A percentile compares a stretch with the other conserved stretches of the same genome.
phyloP scores from a whole-genome alignment of 92 coral and sea anemone species.

The Siderastrea radians region DNA sequence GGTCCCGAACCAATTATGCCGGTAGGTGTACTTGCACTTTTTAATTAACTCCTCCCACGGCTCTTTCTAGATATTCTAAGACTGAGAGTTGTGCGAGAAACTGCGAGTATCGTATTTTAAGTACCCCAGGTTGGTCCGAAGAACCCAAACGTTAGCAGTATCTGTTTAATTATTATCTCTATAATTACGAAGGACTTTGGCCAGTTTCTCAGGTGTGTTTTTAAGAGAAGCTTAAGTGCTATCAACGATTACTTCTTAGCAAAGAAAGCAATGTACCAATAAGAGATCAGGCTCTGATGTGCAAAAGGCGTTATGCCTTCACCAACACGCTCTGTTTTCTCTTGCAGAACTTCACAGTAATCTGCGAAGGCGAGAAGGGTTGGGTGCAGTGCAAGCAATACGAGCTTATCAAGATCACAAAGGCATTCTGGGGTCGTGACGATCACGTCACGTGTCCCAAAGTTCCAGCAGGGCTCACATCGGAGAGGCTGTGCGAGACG shows the following conservation, averaged over 20 bases:
- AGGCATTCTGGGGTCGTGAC: conserved; percentile 99
- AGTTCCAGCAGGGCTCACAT: conserved; percentile 93
- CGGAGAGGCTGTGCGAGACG: conserved; percentile 96
- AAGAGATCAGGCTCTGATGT: too few species aligned
- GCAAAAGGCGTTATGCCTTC: neutral
- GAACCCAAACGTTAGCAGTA: too few species aligned
- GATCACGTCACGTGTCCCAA: conserved; percentile 99
- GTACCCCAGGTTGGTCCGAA: too few species aligned
- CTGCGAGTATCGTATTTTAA: too few species aligned
- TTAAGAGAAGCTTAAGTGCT: too few species aligned
- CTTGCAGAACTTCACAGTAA: conserved; percentile 97
- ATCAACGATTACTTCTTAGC: too few species aligned
- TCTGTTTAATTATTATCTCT: too few species aligned
- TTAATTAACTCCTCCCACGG: neutral
- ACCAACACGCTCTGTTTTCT: conserved; percentile 7
- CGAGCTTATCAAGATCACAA: conserved; percentile 98
- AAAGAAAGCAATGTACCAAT: too few species aligned
- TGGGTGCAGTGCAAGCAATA: conserved; percentile 99
- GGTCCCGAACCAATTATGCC: conserved; percentile 99
- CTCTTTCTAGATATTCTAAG: neutral
- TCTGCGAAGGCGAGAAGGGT: conserved; percentile 99
- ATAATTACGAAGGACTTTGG: too few species aligned
- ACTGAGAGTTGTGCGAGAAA: neutral
- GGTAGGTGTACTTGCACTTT: conserved; percentile 64
- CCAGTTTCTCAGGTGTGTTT: too few species aligned